These are phyloP conservation scores for Theonella swinhoei DNA, from an alignment of 37 sponge, comb jelly and placozoan genomes.

Conservation along the genomic window DNA sequence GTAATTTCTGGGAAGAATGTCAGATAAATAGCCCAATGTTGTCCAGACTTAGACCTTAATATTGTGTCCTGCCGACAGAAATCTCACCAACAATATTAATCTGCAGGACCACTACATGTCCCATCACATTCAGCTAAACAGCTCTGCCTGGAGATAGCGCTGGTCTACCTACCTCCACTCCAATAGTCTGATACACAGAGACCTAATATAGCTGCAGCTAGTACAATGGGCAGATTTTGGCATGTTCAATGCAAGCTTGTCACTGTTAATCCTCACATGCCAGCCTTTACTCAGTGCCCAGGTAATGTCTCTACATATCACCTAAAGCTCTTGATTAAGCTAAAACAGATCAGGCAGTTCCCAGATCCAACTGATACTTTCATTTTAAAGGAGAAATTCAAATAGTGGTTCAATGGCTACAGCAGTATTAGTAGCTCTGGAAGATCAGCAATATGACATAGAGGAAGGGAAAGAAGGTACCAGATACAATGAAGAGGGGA, in stretches of 20 bases:
- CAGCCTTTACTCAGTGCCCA: slow-evolving; percentile 42
- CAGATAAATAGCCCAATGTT: too few species aligned
- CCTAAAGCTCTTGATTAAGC: slow-evolving; percentile 43
- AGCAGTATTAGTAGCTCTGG: too few species aligned
- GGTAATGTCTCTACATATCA: slow-evolving; percentile 56
- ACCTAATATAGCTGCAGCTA: slow-evolving; percentile 23
- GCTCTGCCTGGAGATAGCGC: slow-evolving; percentile 41
- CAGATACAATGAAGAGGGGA: too few species aligned
- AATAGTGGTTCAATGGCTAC: too few species aligned
- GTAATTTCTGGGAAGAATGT: too few species aligned
- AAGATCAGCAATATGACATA: too few species aligned
- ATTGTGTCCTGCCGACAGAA: too few species aligned
- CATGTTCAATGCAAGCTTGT: slow-evolving; percentile 26
- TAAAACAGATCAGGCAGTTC: slow-evolving; percentile 13
- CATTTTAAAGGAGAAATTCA: too few species aligned
- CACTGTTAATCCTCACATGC: background rate
- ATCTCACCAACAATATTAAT: too few species aligned
- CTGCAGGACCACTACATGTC: too few species aligned
- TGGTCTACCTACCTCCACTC: slow-evolving; percentile 47
- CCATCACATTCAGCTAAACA: slow-evolving; percentile 32
- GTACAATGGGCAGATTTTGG: slow-evolving; percentile 62
- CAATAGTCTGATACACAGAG: slow-evolving; percentile 47
- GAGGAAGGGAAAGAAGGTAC: too few species aligned
- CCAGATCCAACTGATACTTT: slow-evolving; percentile 11
- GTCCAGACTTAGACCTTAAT: too few species aligned